Evolutionary conservation across 2,888 invertebrate species (phyloP).

Genomic region (Eustalomyia histrio): DNA sequence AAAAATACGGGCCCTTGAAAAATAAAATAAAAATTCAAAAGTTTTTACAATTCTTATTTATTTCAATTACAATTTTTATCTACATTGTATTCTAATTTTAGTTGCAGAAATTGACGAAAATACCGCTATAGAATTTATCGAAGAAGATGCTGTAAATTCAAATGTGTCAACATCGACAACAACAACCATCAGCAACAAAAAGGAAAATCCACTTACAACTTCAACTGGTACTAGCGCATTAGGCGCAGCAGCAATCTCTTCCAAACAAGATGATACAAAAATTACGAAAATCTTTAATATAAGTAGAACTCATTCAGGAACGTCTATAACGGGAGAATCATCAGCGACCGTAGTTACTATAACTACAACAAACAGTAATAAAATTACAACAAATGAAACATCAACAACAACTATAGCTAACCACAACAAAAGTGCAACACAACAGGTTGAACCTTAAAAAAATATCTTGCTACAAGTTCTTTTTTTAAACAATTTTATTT

Average conservation of each 20-base stretch:
- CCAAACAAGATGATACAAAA: slow-evolving; percentile 37
- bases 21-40: too few species aligned
- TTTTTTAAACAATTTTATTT: slow-evolving; percentile 36
- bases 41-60: too few species aligned
- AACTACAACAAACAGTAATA: slow-evolving; percentile 25
- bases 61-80: too few species aligned
- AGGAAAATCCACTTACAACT: slow-evolving; percentile 56
- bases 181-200: slow-evolving; percentile 50
- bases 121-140: slow-evolving; percentile 73
- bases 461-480: slow-evolving; percentile 55
- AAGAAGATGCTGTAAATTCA: slow-evolving; percentile 67
- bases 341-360: slow-evolving; percentile 8
- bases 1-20: too few species aligned
- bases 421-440: slow-evolving; percentile 61
- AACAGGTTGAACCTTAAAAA: slow-evolving; percentile 62
- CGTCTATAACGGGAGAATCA: slow-evolving; percentile 13
- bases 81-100: slow-evolving; percentile 12
- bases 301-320: slow-evolving; percentile 28
- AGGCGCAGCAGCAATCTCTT: slow-evolving; percentile 9
- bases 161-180: slow-evolving; percentile 47
- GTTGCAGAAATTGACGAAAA: slow-evolving; percentile 72
- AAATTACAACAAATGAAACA: slow-evolving; percentile 21
- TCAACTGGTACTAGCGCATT: slow-evolving; percentile 7
- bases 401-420: slow-evolving; percentile 44
- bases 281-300: background rate